Conservation (phyloP, 2,113 vertebrate genomes). For the Epinephelus fuscoguttatus region DNA sequence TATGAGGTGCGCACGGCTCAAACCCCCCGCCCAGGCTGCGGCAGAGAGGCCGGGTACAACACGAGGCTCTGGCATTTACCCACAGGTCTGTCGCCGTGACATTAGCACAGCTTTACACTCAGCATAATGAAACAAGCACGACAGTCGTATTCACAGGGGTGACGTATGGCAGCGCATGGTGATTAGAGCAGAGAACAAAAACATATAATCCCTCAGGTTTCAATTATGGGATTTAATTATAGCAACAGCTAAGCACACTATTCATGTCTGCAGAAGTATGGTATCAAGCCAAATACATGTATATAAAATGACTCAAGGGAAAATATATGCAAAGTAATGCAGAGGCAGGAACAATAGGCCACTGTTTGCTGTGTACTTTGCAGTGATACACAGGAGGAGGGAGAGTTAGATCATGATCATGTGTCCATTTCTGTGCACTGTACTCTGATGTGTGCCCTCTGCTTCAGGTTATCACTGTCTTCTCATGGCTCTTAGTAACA, state of each 20-base stretch:
- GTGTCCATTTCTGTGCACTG: not conserved
- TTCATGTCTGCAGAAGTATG: slow-evolving; percentile 30
- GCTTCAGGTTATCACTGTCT: not conserved
- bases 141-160: slow-evolving; percentile 14
- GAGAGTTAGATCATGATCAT: not conserved
- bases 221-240: slow-evolving; percentile 68
- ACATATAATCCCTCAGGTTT: slow-evolving; percentile 61
- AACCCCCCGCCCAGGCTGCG: slow-evolving; percentile 4
- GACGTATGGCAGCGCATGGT: slow-evolving; percentile 16
- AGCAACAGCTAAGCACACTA: slow-evolving; percentile 28
- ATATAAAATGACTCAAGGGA: slow-evolving; percentile 60
- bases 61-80: slow-evolving; percentile 11
- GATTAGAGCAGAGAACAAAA: slow-evolving; percentile 54
- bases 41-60: slow-evolving; percentile 14
- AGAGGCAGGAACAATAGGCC: slow-evolving; percentile 42
- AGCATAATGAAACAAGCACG: slow-evolving; percentile 18
- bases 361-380: slow-evolving; percentile 21
- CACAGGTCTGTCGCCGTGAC: slow-evolving; percentile 19
- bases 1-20: not conserved
- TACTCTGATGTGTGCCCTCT: not conserved
- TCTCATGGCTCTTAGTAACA: not conserved
- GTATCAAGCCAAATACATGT: slow-evolving; percentile 45
- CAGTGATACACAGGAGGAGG: slow-evolving; percentile 7
- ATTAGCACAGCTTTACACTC: slow-evolving; percentile 19
- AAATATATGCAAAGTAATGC: slow-evolving; percentile 58